Evolutionary conservation across 2,113 vertebrate species (phyloP).

Genomic region (Typhlomys cinereus): DNA sequence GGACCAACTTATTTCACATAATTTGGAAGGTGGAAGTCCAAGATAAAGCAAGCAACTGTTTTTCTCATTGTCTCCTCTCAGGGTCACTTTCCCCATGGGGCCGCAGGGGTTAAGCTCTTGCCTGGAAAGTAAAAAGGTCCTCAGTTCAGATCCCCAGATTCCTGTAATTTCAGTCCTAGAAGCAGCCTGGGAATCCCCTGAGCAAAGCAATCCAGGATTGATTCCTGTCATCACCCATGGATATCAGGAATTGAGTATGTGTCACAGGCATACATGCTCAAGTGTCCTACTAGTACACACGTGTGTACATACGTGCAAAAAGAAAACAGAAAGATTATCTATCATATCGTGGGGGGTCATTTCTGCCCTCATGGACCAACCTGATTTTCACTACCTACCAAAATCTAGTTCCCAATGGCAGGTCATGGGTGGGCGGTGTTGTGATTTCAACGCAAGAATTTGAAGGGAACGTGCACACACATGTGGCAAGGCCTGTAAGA

Average conservation of each 20-base stretch:
- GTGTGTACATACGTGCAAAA: too few relatives aligned
- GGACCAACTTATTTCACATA: background rate
- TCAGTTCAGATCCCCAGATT: too few relatives aligned
- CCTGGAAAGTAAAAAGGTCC: too few relatives aligned
- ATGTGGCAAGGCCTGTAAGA: background rate
- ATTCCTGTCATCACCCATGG: too few relatives aligned
- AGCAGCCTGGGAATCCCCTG: too few relatives aligned
- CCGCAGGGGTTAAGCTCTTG: too few relatives aligned
- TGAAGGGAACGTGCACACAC: background rate
- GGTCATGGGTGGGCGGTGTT: background rate
- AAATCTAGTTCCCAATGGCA: background rate
- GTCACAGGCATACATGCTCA: background rate
- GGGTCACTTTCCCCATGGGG: too few relatives aligned
- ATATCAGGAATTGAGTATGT: too few relatives aligned
- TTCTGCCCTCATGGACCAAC: background rate
- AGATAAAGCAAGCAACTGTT: background rate
- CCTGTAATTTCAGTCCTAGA: too few relatives aligned
- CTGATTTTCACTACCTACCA: background rate
- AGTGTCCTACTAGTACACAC: too few relatives aligned
- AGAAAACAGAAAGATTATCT: too few relatives aligned
- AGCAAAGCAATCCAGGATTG: too few relatives aligned
- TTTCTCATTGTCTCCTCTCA: background rate
- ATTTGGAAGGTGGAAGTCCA: background rate
- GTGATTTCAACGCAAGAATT: background rate
- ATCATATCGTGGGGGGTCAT: background rate